These are phyloP conservation scores for Bembecia ichneumoniformis DNA, from an alignment of 2,888 invertebrate species.

Conservation along the genomic window DNA sequence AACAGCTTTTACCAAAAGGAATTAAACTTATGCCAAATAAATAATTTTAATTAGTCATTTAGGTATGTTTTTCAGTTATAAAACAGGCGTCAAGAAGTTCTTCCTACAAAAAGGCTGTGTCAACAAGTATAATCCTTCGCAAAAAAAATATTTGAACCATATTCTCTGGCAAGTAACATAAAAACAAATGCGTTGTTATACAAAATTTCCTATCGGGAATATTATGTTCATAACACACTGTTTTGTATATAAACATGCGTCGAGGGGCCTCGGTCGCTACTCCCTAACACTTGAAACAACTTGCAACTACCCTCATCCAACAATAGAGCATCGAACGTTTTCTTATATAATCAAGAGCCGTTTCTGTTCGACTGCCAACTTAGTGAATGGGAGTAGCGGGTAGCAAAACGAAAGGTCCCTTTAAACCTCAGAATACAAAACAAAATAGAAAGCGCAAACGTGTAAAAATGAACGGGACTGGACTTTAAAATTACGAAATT, in stretches of 20 bases:
- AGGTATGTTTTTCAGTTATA: too few relatives aligned
- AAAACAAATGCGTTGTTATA: neutral
- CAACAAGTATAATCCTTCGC: too few relatives aligned
- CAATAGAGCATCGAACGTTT: slow-evolving; percentile 48
- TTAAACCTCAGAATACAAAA: too few relatives aligned
- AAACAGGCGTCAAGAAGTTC: too few relatives aligned
- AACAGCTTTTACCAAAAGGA: too few relatives aligned
- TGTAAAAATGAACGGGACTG: too few relatives aligned
- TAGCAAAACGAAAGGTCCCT: neutral
- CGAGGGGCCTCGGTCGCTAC: slow-evolving; percentile 9
- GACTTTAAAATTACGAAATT: too few relatives aligned
- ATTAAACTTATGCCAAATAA: too few relatives aligned
- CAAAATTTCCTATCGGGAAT: slow-evolving; percentile 2
- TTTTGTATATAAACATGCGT: slow-evolving; percentile 34
- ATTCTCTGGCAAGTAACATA: neutral
- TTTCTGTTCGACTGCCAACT: slow-evolving; percentile 19
- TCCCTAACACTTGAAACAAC: slow-evolving; percentile 33
- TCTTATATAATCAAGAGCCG: slow-evolving; percentile 54
- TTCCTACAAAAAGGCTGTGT: too few relatives aligned
- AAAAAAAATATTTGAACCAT: too few relatives aligned
- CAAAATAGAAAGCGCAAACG: too few relatives aligned
- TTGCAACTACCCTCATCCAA: slow-evolving; percentile 37
- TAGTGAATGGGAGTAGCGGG: neutral
- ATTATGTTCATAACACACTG: slow-evolving; percentile 9
- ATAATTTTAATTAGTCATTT: too few relatives aligned